Evolutionary conservation across 2,797 vertebrate genomes (phyloP), one percentile per base, ranked within the genome.

Genomic region (Borostomias antarcticus): DNA sequence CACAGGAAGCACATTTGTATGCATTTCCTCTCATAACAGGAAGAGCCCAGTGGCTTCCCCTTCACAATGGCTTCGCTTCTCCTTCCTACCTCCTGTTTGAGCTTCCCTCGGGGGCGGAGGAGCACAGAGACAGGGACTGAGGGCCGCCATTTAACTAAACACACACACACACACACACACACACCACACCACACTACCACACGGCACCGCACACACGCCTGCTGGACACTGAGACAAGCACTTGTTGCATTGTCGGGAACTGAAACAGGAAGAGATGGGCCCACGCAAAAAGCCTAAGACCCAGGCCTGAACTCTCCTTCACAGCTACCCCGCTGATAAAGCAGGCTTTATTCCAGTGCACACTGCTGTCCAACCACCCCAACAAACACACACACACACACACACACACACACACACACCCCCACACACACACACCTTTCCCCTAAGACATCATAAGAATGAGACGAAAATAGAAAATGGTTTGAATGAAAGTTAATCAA

Each of bases 1-100:
- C 91, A 94, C 97, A 98, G 97, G 96, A 98, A 98, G 95, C 96
- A 98, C 97, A 98, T 98, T 98, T 98, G 94, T 96, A 96, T 98
- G 93, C 93, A 95, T 96, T 96, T 99, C 97, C 97, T 98, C 95
- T 98, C 95, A 99, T 97, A 98, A 99, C 96, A 99, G 97, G 97
- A 99, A 98, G 95, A 95, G 93, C 95, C 93, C 93, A 94, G 96
- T 95, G 97, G 96, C 96, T 98, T 98, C 96, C 96, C 94, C 94
- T 95, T 95, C 91, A 97, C 96, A 97, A 96, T 96, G 94, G 94
- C 95, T 96, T 97, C 93, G 92, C 95, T 95, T 97, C 93, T 97
- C 93, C 94, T 96, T 97, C 95, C 93, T 90, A 93, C 94, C 94
- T 96, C 94, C 93, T 93, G 86, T 89, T 89, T 90, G 85, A 83